These are phyloP conservation scores for Sebastes cheni DNA, from an alignment of 2,797 vertebrate species.

Conservation along the genomic window DNA sequence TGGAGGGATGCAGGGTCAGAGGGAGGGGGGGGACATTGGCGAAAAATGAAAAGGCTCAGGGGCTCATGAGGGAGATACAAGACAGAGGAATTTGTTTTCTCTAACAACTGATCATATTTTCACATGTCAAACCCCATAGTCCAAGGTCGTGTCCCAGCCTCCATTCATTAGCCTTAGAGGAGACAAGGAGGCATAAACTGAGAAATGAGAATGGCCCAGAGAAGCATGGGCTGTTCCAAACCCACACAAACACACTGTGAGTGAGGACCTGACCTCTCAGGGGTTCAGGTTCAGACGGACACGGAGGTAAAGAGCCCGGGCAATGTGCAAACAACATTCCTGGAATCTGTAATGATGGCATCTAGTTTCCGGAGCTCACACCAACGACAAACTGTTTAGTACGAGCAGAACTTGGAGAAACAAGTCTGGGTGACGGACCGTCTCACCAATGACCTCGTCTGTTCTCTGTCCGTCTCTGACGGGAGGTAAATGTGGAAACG, in stretches of 20 bases:
- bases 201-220: neutral
- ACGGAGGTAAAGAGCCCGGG: neutral
- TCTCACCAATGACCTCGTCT: conserved; percentile 63
- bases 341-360: conserved; percentile 22
- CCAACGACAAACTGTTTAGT: conserved; percentile 25
- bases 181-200: neutral
- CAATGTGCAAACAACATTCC: conserved; percentile 2
- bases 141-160: too few species aligned
- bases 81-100: conserved; percentile 2
- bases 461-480: conserved; percentile 31
- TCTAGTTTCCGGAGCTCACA: conserved; percentile 32
- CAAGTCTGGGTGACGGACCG: conserved; percentile 7
- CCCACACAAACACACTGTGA: neutral
- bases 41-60: neutral
- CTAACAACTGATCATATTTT: conserved; percentile 19
- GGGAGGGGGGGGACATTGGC: neutral
- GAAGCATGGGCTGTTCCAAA: conserved; percentile 2
- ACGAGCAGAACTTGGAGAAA: conserved; percentile 24
- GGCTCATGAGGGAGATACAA: neutral
- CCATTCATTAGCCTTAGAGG: too few species aligned
- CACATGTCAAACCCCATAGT: too few species aligned
- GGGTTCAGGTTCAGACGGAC: neutral
- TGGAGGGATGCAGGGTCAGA: neutral
- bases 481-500: conserved; percentile 35
- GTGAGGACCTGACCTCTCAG: conserved; percentile 2